Percentiles rank a stretch among this genome's conserved stretches.
phyloP scores from a whole-genome alignment of 2,888 invertebrate species.

The Cryptops parisi region DNA sequence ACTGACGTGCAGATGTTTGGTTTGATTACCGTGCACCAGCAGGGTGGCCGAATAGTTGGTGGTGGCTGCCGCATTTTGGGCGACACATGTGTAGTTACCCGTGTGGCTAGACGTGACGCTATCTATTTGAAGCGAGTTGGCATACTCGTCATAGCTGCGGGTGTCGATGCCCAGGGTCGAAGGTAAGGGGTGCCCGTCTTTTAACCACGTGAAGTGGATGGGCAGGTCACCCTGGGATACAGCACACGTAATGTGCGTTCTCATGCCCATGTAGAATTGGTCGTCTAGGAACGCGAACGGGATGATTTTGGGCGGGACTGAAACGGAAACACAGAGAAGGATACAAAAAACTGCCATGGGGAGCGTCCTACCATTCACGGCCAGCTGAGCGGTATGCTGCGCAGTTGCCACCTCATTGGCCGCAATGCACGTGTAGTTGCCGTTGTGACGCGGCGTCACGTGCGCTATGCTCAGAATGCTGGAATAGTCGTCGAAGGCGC shows the following conservation, averaged over 20 bases:
- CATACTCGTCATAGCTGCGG: constrained; percentile 16
- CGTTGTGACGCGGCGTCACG: constrained; percentile 30
- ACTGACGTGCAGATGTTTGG: no score
- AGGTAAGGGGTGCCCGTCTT: constrained; percentile 13
- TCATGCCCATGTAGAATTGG: constrained; percentile 15
- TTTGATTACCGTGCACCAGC: constrained; percentile 17
- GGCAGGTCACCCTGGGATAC: constrained; percentile 14
- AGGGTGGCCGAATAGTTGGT: constrained; percentile 16
- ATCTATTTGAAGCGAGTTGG: constrained; percentile 16
- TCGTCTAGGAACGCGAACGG: constrained; percentile 19
- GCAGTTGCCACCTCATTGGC: constrained; percentile 24
- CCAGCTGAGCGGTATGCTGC: constrained; percentile 39
- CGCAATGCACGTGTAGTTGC: constrained; percentile 32
- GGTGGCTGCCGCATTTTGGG: constrained; percentile 17
- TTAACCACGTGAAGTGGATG: constrained; percentile 12
- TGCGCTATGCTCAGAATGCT: constrained; percentile 21
- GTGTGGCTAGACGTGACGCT: constrained; percentile 16
- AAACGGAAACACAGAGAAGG: constrained; percentile 9
- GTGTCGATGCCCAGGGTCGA: constrained; percentile 12
- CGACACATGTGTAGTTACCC: constrained; percentile 17
- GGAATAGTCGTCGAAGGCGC: constrained; percentile 21
- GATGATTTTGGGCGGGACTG: constrained; percentile 18
- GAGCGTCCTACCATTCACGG: constrained; percentile 47
- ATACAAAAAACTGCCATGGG: background rate
- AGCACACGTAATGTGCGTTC: constrained; percentile 13